phyloP scores from a whole-genome alignment of 2,888 invertebrate genomes.

The Pyralis farinalis region DNA sequence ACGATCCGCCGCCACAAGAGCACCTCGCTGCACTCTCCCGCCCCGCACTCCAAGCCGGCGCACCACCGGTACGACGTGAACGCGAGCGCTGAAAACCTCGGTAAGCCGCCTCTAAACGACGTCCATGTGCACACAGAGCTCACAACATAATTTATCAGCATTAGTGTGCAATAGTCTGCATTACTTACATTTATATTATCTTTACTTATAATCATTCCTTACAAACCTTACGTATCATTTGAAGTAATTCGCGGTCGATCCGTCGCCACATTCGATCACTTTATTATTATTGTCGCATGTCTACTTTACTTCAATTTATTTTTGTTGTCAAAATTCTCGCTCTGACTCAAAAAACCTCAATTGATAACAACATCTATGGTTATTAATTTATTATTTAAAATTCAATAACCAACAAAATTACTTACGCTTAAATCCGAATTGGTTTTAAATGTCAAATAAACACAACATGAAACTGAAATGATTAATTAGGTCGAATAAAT shows the following conservation, averaged over 20 bases:
- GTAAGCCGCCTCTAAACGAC: slow-evolving; percentile 59
- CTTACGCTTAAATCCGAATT: slow-evolving; percentile 9
- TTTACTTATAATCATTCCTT: slow-evolving; percentile 9
- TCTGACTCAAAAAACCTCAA: slow-evolving; percentile 2
- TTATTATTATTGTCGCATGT: slow-evolving; percentile 12
- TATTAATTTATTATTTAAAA: neutral
- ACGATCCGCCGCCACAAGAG: slow-evolving; percentile 92
- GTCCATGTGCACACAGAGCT: slow-evolving; percentile 21
- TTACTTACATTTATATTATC: slow-evolving; percentile 6
- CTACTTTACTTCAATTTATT: slow-evolving; percentile 9
- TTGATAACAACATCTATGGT: neutral
- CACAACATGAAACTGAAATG: slow-evolving; percentile 15
- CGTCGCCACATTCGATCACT: slow-evolving; percentile 6
- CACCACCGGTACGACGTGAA: slow-evolving; percentile 87
- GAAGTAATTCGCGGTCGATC: slow-evolving; percentile 5
- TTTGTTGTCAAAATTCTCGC: slow-evolving; percentile 3
- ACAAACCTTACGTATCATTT: slow-evolving; percentile 1
- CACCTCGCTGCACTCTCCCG: slow-evolving; percentile 88
- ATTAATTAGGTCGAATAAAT: slow-evolving; percentile 13
- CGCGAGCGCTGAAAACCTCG: slow-evolving; percentile 88
- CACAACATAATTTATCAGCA: slow-evolving; percentile 18
- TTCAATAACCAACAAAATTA: neutral
- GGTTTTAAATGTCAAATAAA: slow-evolving; percentile 15
- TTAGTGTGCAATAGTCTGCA: slow-evolving; percentile 18
- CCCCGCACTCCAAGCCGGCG: slow-evolving; percentile 82